Conservation (phyloP, 2,888 invertebrate genomes). For the Myopa testacea region DNA sequence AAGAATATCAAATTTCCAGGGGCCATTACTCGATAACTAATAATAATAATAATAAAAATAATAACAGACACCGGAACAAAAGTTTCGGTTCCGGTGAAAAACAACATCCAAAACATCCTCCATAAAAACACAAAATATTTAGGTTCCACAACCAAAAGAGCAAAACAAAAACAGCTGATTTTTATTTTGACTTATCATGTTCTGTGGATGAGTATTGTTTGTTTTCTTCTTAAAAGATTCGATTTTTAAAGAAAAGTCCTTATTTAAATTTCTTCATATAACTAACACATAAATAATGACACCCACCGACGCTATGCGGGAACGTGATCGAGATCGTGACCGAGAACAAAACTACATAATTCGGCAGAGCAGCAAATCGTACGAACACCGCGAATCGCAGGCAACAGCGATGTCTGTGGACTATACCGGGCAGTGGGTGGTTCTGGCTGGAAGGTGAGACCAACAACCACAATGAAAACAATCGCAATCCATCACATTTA, state of each 20-base stretch:
- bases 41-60: too few relatives aligned
- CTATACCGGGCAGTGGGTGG: conserved; percentile 81
- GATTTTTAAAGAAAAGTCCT: too few relatives aligned
- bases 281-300: conserved; percentile 47
- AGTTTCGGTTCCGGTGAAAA: too few relatives aligned
- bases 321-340: conserved; percentile 45
- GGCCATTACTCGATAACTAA: too few relatives aligned
- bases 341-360: conserved; percentile 59
- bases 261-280: too few relatives aligned
- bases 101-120: too few relatives aligned
- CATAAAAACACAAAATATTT: too few relatives aligned
- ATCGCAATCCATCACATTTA: background rate
- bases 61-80: too few relatives aligned
- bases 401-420: conserved; percentile 92
- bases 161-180: background rate
- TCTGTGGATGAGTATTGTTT: too few relatives aligned
- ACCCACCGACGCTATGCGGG: conserved; percentile 56
- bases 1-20: too few relatives aligned
- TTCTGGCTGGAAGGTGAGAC: conserved; percentile 79
- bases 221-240: too few relatives aligned
- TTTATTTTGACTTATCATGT: too few relatives aligned
- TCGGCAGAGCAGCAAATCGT: conserved; percentile 62
- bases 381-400: conserved; percentile 87
- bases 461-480: background rate
- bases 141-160: background rate